Base-by-base conservation (phyloP, 2,888 invertebrate species). In the Drosophila infuscata region DNA sequence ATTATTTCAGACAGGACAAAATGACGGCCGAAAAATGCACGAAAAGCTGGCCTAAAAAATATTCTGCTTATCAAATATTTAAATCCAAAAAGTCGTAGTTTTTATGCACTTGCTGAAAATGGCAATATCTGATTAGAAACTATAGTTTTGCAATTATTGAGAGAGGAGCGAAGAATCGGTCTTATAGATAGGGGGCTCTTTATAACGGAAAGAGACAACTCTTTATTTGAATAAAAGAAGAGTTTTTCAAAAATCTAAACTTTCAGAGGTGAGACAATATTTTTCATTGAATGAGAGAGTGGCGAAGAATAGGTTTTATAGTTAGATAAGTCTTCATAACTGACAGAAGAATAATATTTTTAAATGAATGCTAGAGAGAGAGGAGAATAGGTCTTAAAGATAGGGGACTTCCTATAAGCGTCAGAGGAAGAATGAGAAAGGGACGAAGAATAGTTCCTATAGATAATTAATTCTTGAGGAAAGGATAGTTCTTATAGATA, bases 1-100 rank as follows among this genome's bases (percentile, higher is more conserved):
- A 81, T 89, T 81, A 82, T 81, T 63, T 85, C 60, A 41, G 58
- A 30, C 82, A 71, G 58, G 15, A 20, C 30, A 43, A 48, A 70
- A 63, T 36, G 35, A 46, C 52, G 30, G 12, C n/a, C 11, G 2
- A 11, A n/a, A 64, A 62, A 17, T 20, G 43, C 30, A 70, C 29
- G 25, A 75, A 59, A 67, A 51, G 29, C 20, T 1, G 38, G 35
- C 59, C 17, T 7, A 2, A 8, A 33, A 20, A 8, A 20, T 20
- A 20, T 25, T 74, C 64, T 67, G 43, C 29, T 58, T 46, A 49
- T 48, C 30, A 46, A 56, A 41, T 38, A 6, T 35, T 46, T 41
- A 41, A 58, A 33, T 32, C 46, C 38, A 33, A n/a, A 25, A 36
- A 29, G 49, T 36, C 29, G 33, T 20, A 53, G n/a, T 15, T 53